These are phyloP conservation scores for Epirrhoe tristata DNA, from an alignment of 2,888 invertebrate species.

Conservation along the genomic window DNA sequence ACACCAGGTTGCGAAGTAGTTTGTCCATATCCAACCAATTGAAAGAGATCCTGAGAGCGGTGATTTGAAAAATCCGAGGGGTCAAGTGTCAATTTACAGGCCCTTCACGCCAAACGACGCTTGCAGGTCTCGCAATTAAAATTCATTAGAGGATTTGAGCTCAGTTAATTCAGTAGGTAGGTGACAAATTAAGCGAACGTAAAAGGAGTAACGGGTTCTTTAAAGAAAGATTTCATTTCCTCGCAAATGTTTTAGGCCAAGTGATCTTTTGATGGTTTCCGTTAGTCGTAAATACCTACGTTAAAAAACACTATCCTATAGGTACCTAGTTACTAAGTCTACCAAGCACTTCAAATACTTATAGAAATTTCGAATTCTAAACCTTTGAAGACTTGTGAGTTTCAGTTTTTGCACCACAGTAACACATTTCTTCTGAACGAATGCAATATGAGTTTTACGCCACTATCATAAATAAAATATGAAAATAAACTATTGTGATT, in stretches of 20 bases:
- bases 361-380: neutral
- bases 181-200: neutral
- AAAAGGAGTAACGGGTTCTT: neutral
- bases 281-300: neutral
- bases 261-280: neutral
- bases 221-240: neutral
- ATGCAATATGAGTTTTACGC: neutral
- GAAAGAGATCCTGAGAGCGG: conserved; percentile 46
- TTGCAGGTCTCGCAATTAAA: conserved; percentile 62
- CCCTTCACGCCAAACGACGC: conserved; percentile 52
- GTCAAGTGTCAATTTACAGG: conserved; percentile 70
- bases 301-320: neutral
- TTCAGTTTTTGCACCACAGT: neutral
- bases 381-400: neutral
- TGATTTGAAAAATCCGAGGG: conserved; percentile 70
- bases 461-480: neutral
- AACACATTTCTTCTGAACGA: neutral
- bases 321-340: no score
- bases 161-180: neutral
- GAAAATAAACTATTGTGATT: neutral
- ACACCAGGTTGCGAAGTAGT: conserved; percentile 31
- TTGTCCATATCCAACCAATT: conserved; percentile 30
- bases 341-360: no score
- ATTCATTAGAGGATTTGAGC: conserved; percentile 55
- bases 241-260: neutral